Base-by-base conservation (phyloP, 2,888 invertebrate species). In the Choreutis nemorana region DNA sequence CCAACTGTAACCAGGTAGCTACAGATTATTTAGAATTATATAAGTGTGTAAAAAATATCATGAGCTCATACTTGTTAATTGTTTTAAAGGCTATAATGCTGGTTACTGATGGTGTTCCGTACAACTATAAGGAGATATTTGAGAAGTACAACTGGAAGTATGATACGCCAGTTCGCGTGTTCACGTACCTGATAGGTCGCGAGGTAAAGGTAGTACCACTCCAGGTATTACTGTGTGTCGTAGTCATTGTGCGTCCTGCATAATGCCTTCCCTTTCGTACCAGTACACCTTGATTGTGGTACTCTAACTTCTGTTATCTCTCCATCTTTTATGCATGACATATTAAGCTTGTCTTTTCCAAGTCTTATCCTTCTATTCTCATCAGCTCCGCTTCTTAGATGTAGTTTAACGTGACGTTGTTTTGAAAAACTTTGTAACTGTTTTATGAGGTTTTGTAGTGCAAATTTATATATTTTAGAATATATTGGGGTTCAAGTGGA, bases 101-200 rank as follows among this genome's bases (percentile, higher is more conserved):
- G 44, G 88, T 99, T 45, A 97, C 98, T n/a, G 99, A 99, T 66
- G 98, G 98, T 13, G 95, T 97, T 9, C 96, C 97, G 24, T 92
- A 94, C 55, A 93, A 90, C 56, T 96, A 89, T 71, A 90, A 93
- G 58, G 91, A 95, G 51, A 87, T 97, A 32, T 99, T 99, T 67
- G 86, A 92, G 54, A 81, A 84, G 41, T 94, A 90, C 75, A 99
- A 97, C 67, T 92, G 92, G 91, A 75, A 77, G 41, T 75, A 77
- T 39, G 87, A 87, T 31, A 89, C 90, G 72, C 89, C 95, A 49
- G 95, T 97, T 27, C 83, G 99, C 43, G 90, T 99, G 39, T 99
- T 99, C 80, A 97, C 98, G 22, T 99, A 97, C 81, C 83, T 99
- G 53, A 97, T 99, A 72, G 99, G 97, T 40, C 85, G 91, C 60